Conservation (phyloP, 2,888 invertebrate genomes). For the Drosophila glabriapex region DNA sequence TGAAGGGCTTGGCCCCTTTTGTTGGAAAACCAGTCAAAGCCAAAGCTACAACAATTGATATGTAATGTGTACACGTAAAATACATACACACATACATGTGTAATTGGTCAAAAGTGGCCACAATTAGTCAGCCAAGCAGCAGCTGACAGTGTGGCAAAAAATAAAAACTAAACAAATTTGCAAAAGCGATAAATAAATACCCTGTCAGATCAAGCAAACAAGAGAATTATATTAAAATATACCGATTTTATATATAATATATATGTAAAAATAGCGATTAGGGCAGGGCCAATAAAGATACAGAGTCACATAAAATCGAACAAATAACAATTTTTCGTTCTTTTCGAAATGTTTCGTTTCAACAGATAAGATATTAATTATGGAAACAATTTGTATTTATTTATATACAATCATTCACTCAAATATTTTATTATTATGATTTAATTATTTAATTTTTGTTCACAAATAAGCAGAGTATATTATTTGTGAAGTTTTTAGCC, state of each 20-base stretch:
- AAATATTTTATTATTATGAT: neutral
- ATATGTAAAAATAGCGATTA: too few relatives aligned
- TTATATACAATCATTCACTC: too few relatives aligned
- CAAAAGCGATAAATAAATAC: neutral
- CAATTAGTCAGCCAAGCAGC: conserved; percentile 68
- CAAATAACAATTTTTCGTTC: too few relatives aligned
- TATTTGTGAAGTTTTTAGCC: too few relatives aligned
- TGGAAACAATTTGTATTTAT: too few relatives aligned
- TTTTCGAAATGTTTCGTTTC: too few relatives aligned
- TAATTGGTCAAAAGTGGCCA: conserved; percentile 61
- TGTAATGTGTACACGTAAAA: conserved; percentile 36
- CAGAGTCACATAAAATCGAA: too few relatives aligned
- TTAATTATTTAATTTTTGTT: too few relatives aligned
- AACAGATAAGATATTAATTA: too few relatives aligned
- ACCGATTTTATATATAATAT: neutral
- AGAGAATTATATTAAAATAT: neutral
- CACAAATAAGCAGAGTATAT: too few relatives aligned
- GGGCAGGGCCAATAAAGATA: too few relatives aligned
- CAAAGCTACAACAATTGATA: conserved; percentile 63
- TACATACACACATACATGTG: conserved; percentile 21
- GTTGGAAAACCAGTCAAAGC: conserved; percentile 6
- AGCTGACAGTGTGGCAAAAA: conserved; percentile 7
- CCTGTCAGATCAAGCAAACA: neutral
- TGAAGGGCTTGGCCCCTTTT: conserved; percentile 67
- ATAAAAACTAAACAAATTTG: neutral